Evolutionary conservation across 2,797 vertebrate species (phyloP).

Genomic region (Anomalospiza imberbis): DNA sequence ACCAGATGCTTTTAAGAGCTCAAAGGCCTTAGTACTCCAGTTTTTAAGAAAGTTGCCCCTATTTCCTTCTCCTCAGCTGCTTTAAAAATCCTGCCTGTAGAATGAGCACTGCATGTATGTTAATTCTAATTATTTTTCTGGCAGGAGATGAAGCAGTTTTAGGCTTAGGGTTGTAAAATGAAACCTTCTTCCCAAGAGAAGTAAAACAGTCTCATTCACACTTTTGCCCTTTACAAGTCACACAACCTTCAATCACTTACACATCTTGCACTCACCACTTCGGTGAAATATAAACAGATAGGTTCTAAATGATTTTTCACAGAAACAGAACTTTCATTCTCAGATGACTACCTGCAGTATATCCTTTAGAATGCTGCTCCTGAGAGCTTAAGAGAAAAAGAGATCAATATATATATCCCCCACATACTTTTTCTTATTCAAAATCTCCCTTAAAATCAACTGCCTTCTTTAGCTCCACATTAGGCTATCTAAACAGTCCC

Average conservation of each 20-base stretch:
- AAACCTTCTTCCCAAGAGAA: slow-evolving; percentile 3
- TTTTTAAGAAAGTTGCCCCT: neutral
- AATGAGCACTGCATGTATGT: neutral
- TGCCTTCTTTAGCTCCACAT: neutral
- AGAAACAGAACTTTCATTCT: slow-evolving; percentile 33
- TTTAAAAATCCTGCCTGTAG: neutral
- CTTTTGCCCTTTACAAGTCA: slow-evolving; percentile 41
- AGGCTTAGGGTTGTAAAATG: neutral
- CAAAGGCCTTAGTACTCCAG: neutral
- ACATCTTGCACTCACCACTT: neutral
- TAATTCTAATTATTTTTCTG: slow-evolving; percentile 32
- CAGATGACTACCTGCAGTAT: slow-evolving; percentile 1
- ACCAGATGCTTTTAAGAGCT: neutral
- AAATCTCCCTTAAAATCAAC: neutral
- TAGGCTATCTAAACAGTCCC: neutral
- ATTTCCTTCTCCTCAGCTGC: neutral
- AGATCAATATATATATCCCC: neutral
- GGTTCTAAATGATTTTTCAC: slow-evolving; percentile 28
- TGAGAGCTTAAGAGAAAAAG: neutral
- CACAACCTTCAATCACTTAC: slow-evolving; percentile 36
- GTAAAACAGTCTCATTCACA: slow-evolving; percentile 33
- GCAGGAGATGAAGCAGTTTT: neutral
- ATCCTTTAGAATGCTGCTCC: neutral
- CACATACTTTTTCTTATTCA: neutral
- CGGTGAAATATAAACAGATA: slow-evolving; percentile 55